Percentiles rank a stretch among this genome's conserved stretches.
These are phyloP conservation scores for Margaritifera margaritifera DNA, from an alignment of 2,888 invertebrate species.

Conservation along the genomic window DNA sequence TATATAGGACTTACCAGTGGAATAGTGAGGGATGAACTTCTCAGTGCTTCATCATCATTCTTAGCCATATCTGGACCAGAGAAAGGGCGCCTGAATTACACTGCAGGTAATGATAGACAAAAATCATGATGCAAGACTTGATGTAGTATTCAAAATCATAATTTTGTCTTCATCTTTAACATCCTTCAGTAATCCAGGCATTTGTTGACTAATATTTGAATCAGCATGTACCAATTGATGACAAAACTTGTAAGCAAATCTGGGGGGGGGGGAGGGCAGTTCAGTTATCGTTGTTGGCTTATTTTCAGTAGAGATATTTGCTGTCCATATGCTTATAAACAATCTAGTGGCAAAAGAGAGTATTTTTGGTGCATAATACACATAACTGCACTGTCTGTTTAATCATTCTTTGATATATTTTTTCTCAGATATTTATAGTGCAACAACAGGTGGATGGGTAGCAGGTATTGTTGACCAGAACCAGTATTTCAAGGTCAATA, in stretches of 20 bases:
- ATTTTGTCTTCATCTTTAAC: no score
- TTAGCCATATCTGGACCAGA: slow-evolving; percentile 34
- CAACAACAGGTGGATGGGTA: slow-evolving; percentile 65
- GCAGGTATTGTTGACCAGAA: slow-evolving; percentile 47
- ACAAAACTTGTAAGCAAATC: no score
- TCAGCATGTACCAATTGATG: no score
- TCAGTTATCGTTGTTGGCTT: no score
- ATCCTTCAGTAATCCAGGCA: no score
- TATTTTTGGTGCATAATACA: background rate
- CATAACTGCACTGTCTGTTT: background rate
- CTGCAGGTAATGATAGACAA: slow-evolving; percentile 18
- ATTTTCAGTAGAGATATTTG: no score
- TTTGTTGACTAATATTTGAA: no score
- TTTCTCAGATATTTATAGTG: slow-evolving; percentile 27
- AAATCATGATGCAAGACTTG: no score
- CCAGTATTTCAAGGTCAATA: slow-evolving; percentile 57
- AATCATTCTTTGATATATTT: background rate
- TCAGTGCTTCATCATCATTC: slow-evolving; percentile 49
- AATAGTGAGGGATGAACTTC: slow-evolving; percentile 46
- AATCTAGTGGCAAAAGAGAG: background rate
- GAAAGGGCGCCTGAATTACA: slow-evolving; percentile 47
- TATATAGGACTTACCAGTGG: slow-evolving; percentile 50
- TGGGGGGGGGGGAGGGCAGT: no score
- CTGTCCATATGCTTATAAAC: no score
- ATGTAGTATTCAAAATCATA: no score